Evolutionary conservation across 2,888 invertebrate genomes (phyloP), one percentile per base, ranked within the genome.

Genomic region (Meghimatium bilineatum): DNA sequence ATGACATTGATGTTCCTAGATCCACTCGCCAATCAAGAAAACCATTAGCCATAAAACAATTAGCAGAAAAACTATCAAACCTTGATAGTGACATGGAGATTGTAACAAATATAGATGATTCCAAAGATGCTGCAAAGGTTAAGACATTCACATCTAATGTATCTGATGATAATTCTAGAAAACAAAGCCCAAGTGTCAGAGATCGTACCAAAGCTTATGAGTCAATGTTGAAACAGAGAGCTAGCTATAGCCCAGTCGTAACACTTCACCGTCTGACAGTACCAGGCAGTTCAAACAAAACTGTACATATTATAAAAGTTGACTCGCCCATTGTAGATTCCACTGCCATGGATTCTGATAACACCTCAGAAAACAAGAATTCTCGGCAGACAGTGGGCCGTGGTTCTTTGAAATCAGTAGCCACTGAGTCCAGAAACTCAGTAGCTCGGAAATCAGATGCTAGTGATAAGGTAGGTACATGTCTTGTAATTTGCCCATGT

Each of bases 181-280:
- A 71, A 26, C 56, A 60, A 12, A 82, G 77, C 36, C 83, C 78
- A 5, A 83, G 71, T 78, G 83, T 83, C 12, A 67, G 44, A 44
- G 83, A 77, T 56, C 63, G 83, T 23, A 60, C 83, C 26, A 83
- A 60, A 17, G 83, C 77, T 10, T 83, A 77, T 71, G 83, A 83
- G 29, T 36, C 38, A 0, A 69, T 83, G 83, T 32, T 83, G 36
- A 77, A 82, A 32, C 34, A 60, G 38, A 32, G 36, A 32, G 29
- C 38, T 5, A 76, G n/a, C 38, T n/a, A 76, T 26, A 76, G 76
- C 29, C 82, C 82, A 26, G 75, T 52, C 0, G 5, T 72, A 72
- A 74, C 63, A 44, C 60, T 12, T 34, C 71, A 71, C 0, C 5
- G 5, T 1, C 34, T 10, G 3, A 23, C 2, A 29, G 10, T 2